These are phyloP conservation scores for Sympetrum striolatum DNA, from an alignment of 2,888 invertebrate genomes.

Conservation along the genomic window DNA sequence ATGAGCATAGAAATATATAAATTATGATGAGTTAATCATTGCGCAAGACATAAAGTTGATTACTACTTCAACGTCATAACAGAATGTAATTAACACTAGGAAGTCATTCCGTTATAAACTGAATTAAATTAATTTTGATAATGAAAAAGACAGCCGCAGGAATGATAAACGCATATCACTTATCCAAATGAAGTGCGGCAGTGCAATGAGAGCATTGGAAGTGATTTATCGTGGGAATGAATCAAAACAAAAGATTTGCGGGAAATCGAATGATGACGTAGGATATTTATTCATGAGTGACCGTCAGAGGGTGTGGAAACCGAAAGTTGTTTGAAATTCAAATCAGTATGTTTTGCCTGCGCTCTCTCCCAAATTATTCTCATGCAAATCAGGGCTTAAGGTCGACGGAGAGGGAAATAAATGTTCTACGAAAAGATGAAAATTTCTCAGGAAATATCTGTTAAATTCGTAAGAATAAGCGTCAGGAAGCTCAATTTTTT, in stretches of 20 bases:
- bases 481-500: background rate
- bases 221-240: background rate
- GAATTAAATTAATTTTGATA: too few relatives aligned
- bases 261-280: background rate
- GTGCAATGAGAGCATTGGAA: background rate
- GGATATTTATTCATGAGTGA: slow-evolving; percentile 35
- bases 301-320: background rate
- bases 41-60: too few relatives aligned
- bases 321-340: background rate
- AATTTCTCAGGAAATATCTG: background rate
- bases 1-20: too few relatives aligned
- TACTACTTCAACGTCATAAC: too few relatives aligned
- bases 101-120: too few relatives aligned
- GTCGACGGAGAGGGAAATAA: background rate
- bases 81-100: too few relatives aligned
- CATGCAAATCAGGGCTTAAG: background rate
- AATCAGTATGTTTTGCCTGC: background rate
- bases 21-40: too few relatives aligned
- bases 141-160: too few relatives aligned
- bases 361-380: background rate
- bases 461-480: background rate
- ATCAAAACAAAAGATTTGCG: background rate
- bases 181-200: too few relatives aligned
- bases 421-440: background rate
- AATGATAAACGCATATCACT: too few relatives aligned